Conservation (phyloP, 2,113 vertebrate genomes). For the Sapajus apella region DNA sequence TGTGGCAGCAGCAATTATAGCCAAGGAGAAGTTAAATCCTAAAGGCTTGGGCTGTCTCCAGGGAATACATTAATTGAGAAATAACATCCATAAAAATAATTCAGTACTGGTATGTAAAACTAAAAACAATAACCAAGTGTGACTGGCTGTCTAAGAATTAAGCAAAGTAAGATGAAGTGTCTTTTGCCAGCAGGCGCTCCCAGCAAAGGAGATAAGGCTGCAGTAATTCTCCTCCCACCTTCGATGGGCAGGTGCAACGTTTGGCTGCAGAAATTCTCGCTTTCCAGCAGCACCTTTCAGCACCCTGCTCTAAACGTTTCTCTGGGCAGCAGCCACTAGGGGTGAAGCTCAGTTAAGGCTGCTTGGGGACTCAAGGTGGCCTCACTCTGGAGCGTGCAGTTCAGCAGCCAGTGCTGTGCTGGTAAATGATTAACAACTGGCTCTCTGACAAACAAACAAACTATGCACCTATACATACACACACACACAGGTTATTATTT, state of each 20-base stretch:
- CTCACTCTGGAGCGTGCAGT: background rate
- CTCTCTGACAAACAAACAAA: background rate
- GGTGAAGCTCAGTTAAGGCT: background rate
- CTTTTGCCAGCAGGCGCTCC: background rate
- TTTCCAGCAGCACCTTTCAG: background rate
- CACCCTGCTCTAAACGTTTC: background rate
- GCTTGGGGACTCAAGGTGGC: background rate
- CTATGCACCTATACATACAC: rapidly evolving
- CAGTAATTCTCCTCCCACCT: background rate
- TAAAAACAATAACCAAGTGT: slow-evolving; percentile 75
- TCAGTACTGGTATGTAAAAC: slow-evolving; percentile 71
- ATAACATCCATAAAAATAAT: slow-evolving; percentile 79
- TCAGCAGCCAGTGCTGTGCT: too few species aligned
- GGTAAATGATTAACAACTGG: background rate
- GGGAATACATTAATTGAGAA: slow-evolving; percentile 77
- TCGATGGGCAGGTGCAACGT: background rate
- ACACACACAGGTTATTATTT: background rate
- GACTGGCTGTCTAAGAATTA: slow-evolving; percentile 76
- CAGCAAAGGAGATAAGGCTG: background rate
- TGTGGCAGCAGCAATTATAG: slow-evolving; percentile 44
- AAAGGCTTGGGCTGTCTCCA: slow-evolving; percentile 51
- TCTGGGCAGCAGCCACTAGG: background rate
- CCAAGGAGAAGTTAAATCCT: slow-evolving; percentile 56
- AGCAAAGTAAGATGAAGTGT: slow-evolving; percentile 74
- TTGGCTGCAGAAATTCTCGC: background rate